Evolutionary conservation across 2,797 vertebrate genomes (phyloP), one percentile per base, ranked within the genome.

Genomic region (Simalia tracyae): DNA sequence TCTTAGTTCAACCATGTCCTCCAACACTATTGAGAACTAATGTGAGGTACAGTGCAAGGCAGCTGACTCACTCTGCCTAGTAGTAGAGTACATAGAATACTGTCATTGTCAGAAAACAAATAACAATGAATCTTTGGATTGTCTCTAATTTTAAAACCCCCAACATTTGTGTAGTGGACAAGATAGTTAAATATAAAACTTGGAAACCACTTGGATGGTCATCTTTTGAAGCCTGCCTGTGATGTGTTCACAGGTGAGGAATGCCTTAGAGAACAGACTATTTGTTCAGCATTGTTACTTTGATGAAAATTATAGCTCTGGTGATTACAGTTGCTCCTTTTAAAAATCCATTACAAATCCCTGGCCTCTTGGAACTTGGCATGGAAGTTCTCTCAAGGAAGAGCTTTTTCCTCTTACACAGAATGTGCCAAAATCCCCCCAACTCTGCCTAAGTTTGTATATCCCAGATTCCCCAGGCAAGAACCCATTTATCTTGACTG

Each of bases 151-250:
- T 60, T n/a, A 26, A 26, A 76, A 61, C 31, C 22, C n/a, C 15
- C 6, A 50, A 57, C 10, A 14, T 7, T 89, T 85, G n/a, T 66
- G 10, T 12, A 63, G 64, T 46, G n/a, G 22, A 76, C n/a, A 22
- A 17, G 46, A 10, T 84, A 61, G 60, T 96, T 95, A 94, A 95
- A 91, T 93, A 92, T 72, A 90, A 87, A 93, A 76, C 87, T 95
- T 96, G 90, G 90, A 66, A 92, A 94, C 91, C 17, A 90, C 87
- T 93, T 93, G 90, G 95, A 89, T 89, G 89, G 0, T 0, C 90
- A 93, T 91, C 84, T 95, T 97, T 95, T 95, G 87, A 89, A 92
- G 96, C 93, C 92, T 92, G 87, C 92, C 94, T 94, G 91, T 90
- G 0, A 2, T 28, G 2, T 93, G 92, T 93, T 89, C 89, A 88